Evolutionary conservation across 2,888 invertebrate species (phyloP).

Genomic region (Lycocerus yunnanus): DNA sequence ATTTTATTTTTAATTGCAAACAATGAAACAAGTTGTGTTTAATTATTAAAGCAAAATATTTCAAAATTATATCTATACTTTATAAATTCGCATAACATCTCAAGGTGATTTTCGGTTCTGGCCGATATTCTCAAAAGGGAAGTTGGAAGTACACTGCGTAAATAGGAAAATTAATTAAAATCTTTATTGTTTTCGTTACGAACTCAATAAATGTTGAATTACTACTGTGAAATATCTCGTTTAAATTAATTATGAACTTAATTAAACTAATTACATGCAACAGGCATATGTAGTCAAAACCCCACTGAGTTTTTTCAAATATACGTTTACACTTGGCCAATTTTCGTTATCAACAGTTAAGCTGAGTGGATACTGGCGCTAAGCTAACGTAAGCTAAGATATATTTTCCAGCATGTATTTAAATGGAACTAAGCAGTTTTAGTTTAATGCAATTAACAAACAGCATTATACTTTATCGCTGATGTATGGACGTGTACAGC

Average conservation of each 20-base stretch:
- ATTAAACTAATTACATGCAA: background rate
- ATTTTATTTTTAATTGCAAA: background rate
- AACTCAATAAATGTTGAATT: background rate
- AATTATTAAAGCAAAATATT: background rate
- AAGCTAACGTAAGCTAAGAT: too few relatives aligned
- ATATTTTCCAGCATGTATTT: too few relatives aligned
- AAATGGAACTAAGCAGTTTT: too few relatives aligned
- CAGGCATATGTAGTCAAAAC: background rate
- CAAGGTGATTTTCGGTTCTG: background rate
- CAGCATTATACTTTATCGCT: too few relatives aligned
- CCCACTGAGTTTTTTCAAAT: background rate
- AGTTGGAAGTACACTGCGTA: background rate
- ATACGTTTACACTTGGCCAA: too few relatives aligned
- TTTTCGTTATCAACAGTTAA: too few relatives aligned
- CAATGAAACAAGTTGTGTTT: background rate
- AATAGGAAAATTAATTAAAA: background rate
- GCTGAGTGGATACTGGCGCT: too few relatives aligned
- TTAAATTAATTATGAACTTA: background rate
- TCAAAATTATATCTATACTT: background rate
- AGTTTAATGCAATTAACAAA: too few relatives aligned
- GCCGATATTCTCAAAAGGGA: background rate
- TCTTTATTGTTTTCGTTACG: background rate
- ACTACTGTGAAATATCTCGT: background rate
- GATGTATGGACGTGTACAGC: too few relatives aligned
- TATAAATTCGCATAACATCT: background rate